Evolutionary conservation across 1,140 invertebrate species (phyloP).

Genomic region (Apocrypta bakeri): DNA sequence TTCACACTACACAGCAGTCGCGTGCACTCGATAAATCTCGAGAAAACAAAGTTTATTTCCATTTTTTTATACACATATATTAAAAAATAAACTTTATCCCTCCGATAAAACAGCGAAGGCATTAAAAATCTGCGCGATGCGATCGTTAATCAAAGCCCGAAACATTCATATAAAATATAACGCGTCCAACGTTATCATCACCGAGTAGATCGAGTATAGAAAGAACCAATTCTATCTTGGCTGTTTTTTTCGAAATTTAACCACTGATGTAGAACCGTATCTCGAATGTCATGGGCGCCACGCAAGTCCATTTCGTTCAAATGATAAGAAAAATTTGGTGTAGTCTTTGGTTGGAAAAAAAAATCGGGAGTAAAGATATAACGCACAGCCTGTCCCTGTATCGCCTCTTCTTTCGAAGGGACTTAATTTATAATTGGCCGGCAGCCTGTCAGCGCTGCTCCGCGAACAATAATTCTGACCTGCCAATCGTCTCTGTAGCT

Average conservation of each 20-base stretch:
- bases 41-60: not conserved
- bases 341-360: not conserved
- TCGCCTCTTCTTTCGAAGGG: not conserved
- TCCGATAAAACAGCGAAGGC: not conserved
- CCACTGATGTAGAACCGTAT: constrained; percentile 24
- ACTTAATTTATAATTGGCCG: constrained; percentile 13
- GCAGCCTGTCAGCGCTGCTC: not conserved
- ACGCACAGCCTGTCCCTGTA: not conserved
- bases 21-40: not conserved
- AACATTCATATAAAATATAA: not conserved
- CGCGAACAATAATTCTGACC: constrained; percentile 16
- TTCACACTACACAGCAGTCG: no score
- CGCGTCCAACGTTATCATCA: not conserved
- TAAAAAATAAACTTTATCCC: not conserved
- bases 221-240: no score
- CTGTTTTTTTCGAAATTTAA: constrained; percentile 17
- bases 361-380: not conserved
- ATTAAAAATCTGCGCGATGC: not conserved
- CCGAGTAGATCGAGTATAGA: not conserved
- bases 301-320: not conserved
- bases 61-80: no score
- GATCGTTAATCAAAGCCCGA: constrained; percentile 22
- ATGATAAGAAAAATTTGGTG: not conserved
- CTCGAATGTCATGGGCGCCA: not conserved
- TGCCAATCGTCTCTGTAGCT: no score